Conservation (phyloP, 2,888 invertebrate genomes). For the Polia nebulosa region DNA sequence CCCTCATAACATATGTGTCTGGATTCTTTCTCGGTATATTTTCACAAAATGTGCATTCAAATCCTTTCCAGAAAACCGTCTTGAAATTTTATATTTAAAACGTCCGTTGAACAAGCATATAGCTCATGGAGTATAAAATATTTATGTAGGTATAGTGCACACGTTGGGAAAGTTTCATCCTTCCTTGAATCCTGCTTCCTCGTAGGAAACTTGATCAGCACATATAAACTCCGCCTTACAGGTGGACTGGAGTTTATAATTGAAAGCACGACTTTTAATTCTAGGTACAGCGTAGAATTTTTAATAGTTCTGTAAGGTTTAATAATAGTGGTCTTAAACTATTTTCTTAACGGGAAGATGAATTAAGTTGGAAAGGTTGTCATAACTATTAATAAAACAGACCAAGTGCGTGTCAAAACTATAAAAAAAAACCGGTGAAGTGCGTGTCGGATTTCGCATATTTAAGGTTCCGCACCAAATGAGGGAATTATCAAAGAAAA, state of each 20-base stretch:
- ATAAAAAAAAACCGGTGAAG: too few species aligned
- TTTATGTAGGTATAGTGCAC: conserved; percentile 2
- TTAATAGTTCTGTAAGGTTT: background rate
- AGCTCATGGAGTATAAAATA: background rate
- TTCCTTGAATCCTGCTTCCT: background rate
- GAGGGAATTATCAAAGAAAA: too few species aligned
- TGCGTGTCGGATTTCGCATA: too few species aligned
- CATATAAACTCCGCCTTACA: conserved; percentile 10
- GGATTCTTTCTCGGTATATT: conserved; percentile 11
- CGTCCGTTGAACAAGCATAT: background rate
- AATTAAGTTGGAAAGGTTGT: too few species aligned
- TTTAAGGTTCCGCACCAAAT: too few species aligned
- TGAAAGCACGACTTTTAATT: background rate
- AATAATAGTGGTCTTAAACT: background rate
- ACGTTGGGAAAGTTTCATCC: conserved; percentile 3
- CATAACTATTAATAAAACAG: too few species aligned
- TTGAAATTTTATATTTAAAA: conserved; percentile 5
- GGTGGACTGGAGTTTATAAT: conserved; percentile 1
- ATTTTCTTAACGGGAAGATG: background rate
- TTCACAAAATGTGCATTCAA: conserved; percentile 4
- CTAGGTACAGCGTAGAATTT: background rate
- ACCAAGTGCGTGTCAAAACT: too few species aligned
- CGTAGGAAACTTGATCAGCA: conserved; percentile 20
- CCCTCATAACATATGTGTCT: conserved; percentile 20
- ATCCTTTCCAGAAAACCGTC: conserved; percentile 5